Percentiles rank a stretch among this genome's conserved stretches.
Evolutionary conservation across 2,113 vertebrate species (phyloP).

Genomic region (Burhinus bistriatus): DNA sequence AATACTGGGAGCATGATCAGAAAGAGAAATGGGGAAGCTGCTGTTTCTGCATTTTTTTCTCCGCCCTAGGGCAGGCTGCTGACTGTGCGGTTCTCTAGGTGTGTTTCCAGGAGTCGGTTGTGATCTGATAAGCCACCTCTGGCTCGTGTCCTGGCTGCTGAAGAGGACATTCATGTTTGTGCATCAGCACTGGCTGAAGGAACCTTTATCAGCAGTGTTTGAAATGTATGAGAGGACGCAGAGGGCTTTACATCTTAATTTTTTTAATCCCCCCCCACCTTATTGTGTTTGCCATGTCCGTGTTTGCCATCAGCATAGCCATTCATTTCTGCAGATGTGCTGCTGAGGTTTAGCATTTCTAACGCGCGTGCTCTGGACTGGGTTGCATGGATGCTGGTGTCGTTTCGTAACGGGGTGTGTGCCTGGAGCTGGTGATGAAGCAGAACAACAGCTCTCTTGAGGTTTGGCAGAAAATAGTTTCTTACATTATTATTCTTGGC

Average conservation of each 20-base stretch:
- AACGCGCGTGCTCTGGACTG: fast-evolving
- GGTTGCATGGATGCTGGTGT: neutral
- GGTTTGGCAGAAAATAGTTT: conserved; percentile 20
- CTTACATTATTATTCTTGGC: neutral
- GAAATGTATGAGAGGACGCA: neutral
- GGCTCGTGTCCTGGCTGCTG: neutral
- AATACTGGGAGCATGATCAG: neutral
- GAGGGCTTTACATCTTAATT: neutral
- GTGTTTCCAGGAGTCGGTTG: neutral
- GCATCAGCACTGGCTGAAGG: neutral
- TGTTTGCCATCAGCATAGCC: fast-evolving
- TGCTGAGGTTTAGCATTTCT: neutral
- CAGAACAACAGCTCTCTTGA: neutral
- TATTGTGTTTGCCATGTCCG: neutral
- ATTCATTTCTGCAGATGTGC: neutral
- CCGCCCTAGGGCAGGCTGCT: neutral
- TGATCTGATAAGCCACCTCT: neutral
- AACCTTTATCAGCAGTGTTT: neutral
- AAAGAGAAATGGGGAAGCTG: neutral
- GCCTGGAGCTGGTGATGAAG: neutral
- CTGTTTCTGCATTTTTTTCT: neutral
- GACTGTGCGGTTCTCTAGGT: neutral
- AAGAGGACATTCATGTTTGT: neutral
- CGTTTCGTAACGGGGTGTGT: fast-evolving
- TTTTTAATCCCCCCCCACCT: neutral